Evolutionary conservation across 53 echinoderm and acorn worm species (phyloP), one percentile per base, ranked within the genome.

Genomic region (Stichopus horrens): DNA sequence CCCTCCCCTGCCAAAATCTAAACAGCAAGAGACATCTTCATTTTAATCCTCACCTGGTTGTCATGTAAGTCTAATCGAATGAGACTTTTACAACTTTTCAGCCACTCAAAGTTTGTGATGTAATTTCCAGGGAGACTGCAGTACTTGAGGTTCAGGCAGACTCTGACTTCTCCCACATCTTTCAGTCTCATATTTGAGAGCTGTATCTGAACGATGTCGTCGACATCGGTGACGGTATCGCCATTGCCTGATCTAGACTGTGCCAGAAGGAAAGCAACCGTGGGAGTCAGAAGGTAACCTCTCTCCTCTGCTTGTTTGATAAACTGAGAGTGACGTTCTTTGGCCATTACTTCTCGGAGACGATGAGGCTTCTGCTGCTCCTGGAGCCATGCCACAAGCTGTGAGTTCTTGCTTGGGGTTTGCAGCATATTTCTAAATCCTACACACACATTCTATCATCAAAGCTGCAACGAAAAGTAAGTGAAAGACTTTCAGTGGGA

Each of bases 71-170:
- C 98, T 71, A 98, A 76, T 58, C 93, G 93, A 57, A 94, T 88
- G 13, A 98, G 92, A 55, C 90, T 83, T 21, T 76, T 59, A 63
- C 98, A 98, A 59, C 80, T 88, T 37, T 87, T 89, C 55, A 98
- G 90, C 51, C 68, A 88, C 58, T 93, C 98, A 88, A 98, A 94
- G 20, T 86, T 88, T 74, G 91, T 91, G 59, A 98, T 93, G 92
- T 96, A 98, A 74, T 98, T 98, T 57, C 93, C 90, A 3, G 95
- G 86, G 4, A 98, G 94, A 88, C 90, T 93, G 57, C 98, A 98
- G 10, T 96, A 90, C 75, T 84, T 88, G 75, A 98, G 91, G 21
- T 92, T 89, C 7, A 53, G 71, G 75, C 95, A 93, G 7, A 87
- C n/a, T 23, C 93, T 88, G 60, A 96, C 88, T 22, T 94, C 90